Base-by-base conservation (phyloP, 2,797 vertebrate genomes). In the Clarias pachynema region DNA sequence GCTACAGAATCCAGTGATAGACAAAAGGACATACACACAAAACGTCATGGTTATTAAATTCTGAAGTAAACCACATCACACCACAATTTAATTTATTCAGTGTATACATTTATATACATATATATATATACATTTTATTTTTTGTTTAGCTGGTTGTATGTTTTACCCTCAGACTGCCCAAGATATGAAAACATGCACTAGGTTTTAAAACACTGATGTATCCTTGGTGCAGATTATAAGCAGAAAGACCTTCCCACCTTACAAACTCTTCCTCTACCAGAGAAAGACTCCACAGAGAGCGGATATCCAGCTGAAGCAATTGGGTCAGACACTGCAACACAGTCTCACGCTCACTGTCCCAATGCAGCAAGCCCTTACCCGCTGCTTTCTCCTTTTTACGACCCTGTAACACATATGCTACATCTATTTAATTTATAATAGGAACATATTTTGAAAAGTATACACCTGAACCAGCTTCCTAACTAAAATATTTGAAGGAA, bases 261-360 rank as follows among this genome's bases (percentile, higher is more conserved):
- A 97, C 93, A 92, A 99, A 98, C 66, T 99, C 97, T 91, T 99
- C 98, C 87, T 99, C 98, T 44, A 98, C 96, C 29, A 94, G 56
- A 0, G 96, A 96, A 83, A 97, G 95, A 87, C 85, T 95, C 98
- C 98, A 99, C 12, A 99, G 95, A 4, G 92, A 95, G 79, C 93
- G 93, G 80, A 99, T 95, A 85, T 99, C 97, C 91, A 99, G 89
- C 89, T 99, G 98, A 56, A 99, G 95, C 63, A 99, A 93, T 90
- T 98, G 97, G 0, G 94, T 92, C 10, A 99, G 91, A 44, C 96
- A 93, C 85, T 91, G 96, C 81, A 99, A 91, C 57, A 98, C 88
- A 0, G 85, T 90, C 37, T 96, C 96, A 78, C 96, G 95, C 86
- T 98, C 96, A 0, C 95, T 94, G 57, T 99, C 98, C 98, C 98